Conservation (phyloP, 2,113 vertebrate genomes). For the Zosterops pallidus region DNA sequence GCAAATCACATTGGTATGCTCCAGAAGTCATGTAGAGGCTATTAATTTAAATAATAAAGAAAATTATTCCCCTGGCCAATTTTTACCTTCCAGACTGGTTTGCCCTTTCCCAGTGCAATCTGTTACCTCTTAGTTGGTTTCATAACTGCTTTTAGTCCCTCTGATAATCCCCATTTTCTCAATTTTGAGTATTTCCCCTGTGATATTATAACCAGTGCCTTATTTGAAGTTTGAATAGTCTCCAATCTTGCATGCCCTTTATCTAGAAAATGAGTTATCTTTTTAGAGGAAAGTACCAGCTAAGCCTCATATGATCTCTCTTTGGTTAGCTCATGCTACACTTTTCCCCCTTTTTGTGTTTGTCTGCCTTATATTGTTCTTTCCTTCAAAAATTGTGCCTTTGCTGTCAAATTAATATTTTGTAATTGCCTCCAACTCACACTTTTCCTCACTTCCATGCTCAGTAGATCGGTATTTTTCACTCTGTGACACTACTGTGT, state of each 20-base stretch:
- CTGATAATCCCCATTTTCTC: not conserved
- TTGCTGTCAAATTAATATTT: not conserved
- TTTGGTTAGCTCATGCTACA: not conserved
- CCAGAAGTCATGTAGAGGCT: not conserved
- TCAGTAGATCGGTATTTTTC: not conserved
- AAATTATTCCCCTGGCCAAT: not conserved
- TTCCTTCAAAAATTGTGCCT: not conserved
- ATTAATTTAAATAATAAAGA: conserved; percentile 41
- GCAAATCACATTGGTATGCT: not conserved
- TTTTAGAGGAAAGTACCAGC: not conserved
- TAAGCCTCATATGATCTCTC: fast-evolving
- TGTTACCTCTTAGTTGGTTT: not conserved
- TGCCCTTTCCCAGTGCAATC: not conserved
- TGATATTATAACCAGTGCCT: not conserved
- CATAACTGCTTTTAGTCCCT: not conserved
- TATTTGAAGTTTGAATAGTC: not conserved
- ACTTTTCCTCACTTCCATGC: not conserved
- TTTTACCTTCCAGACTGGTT: not conserved
- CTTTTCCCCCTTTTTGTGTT: not conserved
- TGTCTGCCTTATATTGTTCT: not conserved
- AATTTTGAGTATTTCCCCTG: not conserved
- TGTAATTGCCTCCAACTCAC: not conserved
- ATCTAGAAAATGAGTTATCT: not conserved
- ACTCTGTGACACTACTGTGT: not conserved
- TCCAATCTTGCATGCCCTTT: not conserved